phyloP scores from a whole-genome alignment of 2,113 vertebrate species.

The Raphicerus campestris region DNA sequence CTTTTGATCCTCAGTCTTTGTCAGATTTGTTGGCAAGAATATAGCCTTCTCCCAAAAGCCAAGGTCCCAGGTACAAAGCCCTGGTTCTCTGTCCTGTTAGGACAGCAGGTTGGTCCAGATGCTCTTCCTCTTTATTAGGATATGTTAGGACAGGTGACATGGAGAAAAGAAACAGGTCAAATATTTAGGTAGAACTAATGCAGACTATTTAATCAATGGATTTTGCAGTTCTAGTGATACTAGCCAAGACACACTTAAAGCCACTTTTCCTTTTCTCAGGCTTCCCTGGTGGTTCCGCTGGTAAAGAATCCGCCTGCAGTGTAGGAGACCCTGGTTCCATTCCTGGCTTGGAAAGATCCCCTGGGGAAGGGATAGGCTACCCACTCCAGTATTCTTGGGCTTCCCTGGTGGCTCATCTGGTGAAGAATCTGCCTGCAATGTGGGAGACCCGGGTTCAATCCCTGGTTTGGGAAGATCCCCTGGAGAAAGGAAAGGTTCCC shows the following conservation, averaged over 20 bases:
- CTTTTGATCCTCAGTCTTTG: slow-evolving; percentile 12
- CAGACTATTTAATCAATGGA: not conserved
- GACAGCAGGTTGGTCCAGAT: not conserved
- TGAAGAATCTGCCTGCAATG: not conserved
- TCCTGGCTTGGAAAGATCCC: not conserved
- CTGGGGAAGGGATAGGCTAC: not conserved
- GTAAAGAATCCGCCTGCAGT: not conserved
- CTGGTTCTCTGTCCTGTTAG: not conserved
- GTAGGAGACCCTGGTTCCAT: not conserved
- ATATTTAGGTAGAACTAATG: not conserved
- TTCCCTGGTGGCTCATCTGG: not conserved
- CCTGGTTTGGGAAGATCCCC: not conserved
- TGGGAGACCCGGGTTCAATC: not conserved
- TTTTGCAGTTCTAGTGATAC: not conserved
- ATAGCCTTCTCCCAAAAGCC: not conserved
- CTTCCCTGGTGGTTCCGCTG: not conserved
- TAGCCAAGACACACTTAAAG: slow-evolving; percentile 7
- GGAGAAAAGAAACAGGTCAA: not conserved
- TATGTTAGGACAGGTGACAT: not conserved
- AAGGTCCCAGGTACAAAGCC: not conserved
- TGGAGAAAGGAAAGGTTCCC: not conserved
- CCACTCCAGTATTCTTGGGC: not conserved
- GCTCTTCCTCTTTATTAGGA: not conserved
- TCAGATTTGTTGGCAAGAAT: slow-evolving; percentile 44
- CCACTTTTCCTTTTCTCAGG: not conserved